Conservation (phyloP, 2,113 vertebrate genomes). For the Neotoma lepida region DNA sequence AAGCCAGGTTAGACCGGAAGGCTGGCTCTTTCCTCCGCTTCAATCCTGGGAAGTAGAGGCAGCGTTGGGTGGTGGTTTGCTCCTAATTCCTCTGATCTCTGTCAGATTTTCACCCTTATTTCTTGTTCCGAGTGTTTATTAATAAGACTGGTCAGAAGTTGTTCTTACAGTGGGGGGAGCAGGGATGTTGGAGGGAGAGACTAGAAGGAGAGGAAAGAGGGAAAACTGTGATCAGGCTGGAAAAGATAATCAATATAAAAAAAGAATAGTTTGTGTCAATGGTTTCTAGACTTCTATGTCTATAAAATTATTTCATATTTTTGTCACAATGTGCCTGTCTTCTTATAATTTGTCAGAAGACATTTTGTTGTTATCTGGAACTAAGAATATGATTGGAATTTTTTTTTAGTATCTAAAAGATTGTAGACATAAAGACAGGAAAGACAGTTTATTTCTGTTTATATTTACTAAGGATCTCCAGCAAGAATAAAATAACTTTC, state of each 20-base stretch:
- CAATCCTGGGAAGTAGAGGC: too few species aligned
- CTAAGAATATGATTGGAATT: background rate
- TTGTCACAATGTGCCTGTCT: background rate
- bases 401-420: background rate
- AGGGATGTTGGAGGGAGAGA: background rate
- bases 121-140: too few species aligned
- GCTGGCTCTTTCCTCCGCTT: too few species aligned
- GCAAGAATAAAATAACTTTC: slow-evolving; percentile 5
- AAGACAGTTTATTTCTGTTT: background rate
- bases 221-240: background rate
- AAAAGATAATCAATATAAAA: background rate
- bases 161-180: rapidly evolving
- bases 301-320: background rate
- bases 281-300: background rate
- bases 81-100: too few species aligned
- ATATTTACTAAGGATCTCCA: background rate
- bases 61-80: too few species aligned
- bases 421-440: background rate
- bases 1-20: too few species aligned
- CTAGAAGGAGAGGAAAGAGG: background rate
- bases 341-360: background rate
- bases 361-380: background rate
- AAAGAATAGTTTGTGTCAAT: background rate
- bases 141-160: too few species aligned
- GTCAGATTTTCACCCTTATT: too few species aligned